phyloP scores from a whole-genome alignment of 2,113 vertebrate genomes.

The Bolborhynchus lineola region DNA sequence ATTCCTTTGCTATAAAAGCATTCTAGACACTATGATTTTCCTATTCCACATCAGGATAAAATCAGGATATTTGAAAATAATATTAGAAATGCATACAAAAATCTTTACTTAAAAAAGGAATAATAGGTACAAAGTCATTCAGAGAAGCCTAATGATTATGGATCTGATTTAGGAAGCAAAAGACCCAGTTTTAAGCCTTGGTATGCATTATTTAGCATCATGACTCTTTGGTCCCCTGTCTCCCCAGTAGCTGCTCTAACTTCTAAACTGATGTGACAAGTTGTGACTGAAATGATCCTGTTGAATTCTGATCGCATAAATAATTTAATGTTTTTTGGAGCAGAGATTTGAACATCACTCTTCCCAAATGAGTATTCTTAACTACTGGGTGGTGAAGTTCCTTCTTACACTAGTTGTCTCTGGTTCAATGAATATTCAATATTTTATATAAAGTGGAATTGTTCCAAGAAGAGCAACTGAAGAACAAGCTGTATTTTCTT shows the following conservation, averaged over 20 bases:
- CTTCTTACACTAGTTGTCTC: background rate
- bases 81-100: background rate
- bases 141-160: background rate
- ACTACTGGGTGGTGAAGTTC: background rate
- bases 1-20: background rate
- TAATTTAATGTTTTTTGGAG: background rate
- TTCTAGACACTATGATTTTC: background rate
- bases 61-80: background rate
- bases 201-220: background rate
- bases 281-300: background rate
- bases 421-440: conserved; percentile 17
- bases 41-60: background rate
- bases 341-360: background rate
- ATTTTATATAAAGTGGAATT: background rate
- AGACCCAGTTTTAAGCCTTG: background rate
- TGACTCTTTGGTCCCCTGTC: background rate
- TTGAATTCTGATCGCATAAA: background rate
- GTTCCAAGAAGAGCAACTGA: background rate
- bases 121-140: background rate
- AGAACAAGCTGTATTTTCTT: background rate
- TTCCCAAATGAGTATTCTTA: background rate
- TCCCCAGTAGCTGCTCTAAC: background rate
- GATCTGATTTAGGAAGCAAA: background rate
- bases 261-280: background rate
- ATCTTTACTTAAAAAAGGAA: background rate